phyloP scores from a whole-genome alignment of 2,888 invertebrate species.

The Morpho achilles region DNA sequence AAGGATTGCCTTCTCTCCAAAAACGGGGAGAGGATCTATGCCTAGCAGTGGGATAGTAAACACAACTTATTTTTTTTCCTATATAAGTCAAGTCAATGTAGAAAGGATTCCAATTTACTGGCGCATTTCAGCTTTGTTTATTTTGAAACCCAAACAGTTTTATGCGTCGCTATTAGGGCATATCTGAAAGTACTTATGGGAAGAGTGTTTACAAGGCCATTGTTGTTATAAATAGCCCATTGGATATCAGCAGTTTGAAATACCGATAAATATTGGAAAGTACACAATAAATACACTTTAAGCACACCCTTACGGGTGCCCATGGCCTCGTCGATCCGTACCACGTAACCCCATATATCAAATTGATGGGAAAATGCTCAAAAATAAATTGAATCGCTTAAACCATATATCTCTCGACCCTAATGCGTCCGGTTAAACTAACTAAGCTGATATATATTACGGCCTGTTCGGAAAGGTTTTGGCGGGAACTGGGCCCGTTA shows the following conservation, averaged over 20 bases:
- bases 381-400: slow-evolving; percentile 31
- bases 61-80: too few species aligned
- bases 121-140: too few species aligned
- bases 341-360: slow-evolving; percentile 29
- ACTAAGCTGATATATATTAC: slow-evolving; percentile 23
- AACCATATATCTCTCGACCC: slow-evolving; percentile 27
- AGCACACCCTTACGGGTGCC: slow-evolving; percentile 14
- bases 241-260: not conserved
- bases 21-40: too few species aligned
- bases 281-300: slow-evolving; percentile 10
- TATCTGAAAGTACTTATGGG: too few species aligned
- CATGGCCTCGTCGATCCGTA: slow-evolving; percentile 21
- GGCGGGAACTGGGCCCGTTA: slow-evolving; percentile 13
- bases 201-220: too few species aligned
- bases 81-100: too few species aligned
- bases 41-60: too few species aligned
- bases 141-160: too few species aligned
- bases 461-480: slow-evolving; percentile 17
- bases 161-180: too few species aligned
- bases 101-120: too few species aligned
- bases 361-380: slow-evolving; percentile 30
- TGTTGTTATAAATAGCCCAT: too few species aligned
- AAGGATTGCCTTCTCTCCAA: too few species aligned
- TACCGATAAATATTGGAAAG: slow-evolving; percentile 9
- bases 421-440: slow-evolving; percentile 26